Evolutionary conservation across 2,113 vertebrate species (phyloP), one percentile per base, ranked within the genome.

Genomic region (Prolemur simus): DNA sequence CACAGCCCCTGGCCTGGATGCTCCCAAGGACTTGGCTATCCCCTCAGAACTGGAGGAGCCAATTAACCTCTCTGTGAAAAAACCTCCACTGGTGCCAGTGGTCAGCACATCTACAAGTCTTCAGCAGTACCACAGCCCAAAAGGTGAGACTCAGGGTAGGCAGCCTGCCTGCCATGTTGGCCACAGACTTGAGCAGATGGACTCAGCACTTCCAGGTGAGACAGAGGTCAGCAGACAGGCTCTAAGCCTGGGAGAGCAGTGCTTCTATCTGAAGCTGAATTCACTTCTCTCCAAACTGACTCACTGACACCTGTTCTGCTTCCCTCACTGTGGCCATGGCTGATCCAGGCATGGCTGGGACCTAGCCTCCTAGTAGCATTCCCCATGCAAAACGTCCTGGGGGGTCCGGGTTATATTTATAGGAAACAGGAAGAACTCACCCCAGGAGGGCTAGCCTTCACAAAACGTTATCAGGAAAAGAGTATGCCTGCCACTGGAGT

Each of bases 1-100:
- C 68, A 83, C 45, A 77, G 45, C 42, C 37, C 68, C 93, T 91
- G 94, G 82, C n/a, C 92, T 97, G 81, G 98, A 98, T 63, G 42
- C 91, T 71, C 95, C 98, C 74, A 98, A 97, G 82, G 98, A 98
- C 83, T 97, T 98, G 80, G 88, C 92, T 93, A 58, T 99, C 96
- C 96, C 98, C 87, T 97, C 98, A 97, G 98, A 99, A 95, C 97
- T 99, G 76, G 99, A 99, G 96, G 99, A 99, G 68, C 99, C 99
- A 56, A 99, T 99, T 96, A 99, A 99, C 97, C 98, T 99, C 86
- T 99, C 98, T 0, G 97, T 99, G 91, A 99, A 99, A 87, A 99
- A 98, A 91, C 60, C 97, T 64, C 71, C 97, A 64, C 84, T 97
- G 58, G 96, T 89, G 32, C 95, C 97, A n/a, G 91, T 94, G 45